Evolutionary conservation across 64 coral and sea anemone genomes (phyloP).

Genomic region (Montipora foliosa): DNA sequence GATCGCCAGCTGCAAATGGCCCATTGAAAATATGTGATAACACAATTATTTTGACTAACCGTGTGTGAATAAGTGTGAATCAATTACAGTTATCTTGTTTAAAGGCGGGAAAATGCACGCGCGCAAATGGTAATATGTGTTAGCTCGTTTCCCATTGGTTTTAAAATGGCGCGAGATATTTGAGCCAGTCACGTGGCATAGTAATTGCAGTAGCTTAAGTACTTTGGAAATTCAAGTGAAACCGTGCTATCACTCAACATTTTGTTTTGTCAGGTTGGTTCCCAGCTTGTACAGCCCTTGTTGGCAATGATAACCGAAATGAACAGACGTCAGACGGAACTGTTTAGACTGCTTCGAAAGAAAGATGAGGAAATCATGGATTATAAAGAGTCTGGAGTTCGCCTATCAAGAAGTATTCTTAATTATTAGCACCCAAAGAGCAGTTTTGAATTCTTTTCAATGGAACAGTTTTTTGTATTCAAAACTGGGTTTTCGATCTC

Average conservation of each 20-base stretch:
- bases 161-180: too few species aligned
- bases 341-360: conserved; percentile 58
- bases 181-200: too few species aligned
- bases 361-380: conserved; percentile 88
- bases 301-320: conserved; percentile 83
- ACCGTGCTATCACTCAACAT: not conserved
- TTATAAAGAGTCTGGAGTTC: conserved; percentile 83
- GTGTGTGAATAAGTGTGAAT: too few species aligned
- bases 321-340: conserved; percentile 69
- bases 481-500: not conserved
- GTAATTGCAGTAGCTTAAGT: too few species aligned
- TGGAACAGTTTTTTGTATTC: not conserved
- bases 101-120: too few species aligned
- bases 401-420: conserved; percentile 75
- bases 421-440: not conserved
- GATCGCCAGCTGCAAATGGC: too few species aligned
- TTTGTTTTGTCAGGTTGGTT: conserved; percentile 30
- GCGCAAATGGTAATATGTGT: too few species aligned
- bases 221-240: too few species aligned
- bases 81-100: too few species aligned
- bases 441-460: not conserved
- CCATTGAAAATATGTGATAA: too few species aligned
- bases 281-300: conserved; percentile 67
- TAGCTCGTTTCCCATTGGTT: too few species aligned
- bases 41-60: too few species aligned